A percentile compares a stretch with the other conserved stretches of the same genome.
Evolutionary conservation across 2,797 vertebrate genomes (phyloP).

Genomic region (Alca torda): DNA sequence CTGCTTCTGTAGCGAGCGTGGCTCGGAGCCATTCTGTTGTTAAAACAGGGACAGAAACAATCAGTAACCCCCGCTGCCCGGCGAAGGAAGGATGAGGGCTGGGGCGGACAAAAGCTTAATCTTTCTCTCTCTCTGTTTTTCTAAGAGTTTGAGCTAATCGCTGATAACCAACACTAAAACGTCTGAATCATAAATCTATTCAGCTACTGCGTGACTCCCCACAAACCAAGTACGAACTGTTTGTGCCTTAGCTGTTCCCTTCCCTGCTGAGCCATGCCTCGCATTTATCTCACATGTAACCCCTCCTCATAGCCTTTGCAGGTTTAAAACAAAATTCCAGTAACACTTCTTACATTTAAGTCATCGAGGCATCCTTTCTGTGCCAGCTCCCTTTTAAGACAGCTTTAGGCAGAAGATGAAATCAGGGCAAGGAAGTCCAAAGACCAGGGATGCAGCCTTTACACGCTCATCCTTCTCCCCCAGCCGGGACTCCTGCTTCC

Average conservation of each 20-base stretch:
- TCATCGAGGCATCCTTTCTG: not conserved
- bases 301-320: not conserved
- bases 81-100: slow-evolving; percentile 39
- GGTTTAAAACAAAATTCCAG: not conserved
- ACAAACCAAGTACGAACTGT: not conserved
- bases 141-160: slow-evolving; percentile 39
- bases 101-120: slow-evolving; percentile 55
- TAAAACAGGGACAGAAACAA: slow-evolving; percentile 44
- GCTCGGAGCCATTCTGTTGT: slow-evolving; percentile 18
- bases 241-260: slow-evolving; percentile 1
- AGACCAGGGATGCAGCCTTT: not conserved
- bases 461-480: not conserved
- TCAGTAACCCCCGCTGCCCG: slow-evolving; percentile 33
- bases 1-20: not conserved
- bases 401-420: not conserved
- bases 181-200: slow-evolving; percentile 40
- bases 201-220: slow-evolving; percentile 8
- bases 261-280: not conserved
- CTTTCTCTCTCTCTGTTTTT: slow-evolving; percentile 29
- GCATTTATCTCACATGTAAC: not conserved
- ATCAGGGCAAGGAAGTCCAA: not conserved
- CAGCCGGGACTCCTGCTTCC: slow-evolving; percentile 21
- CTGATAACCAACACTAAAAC: slow-evolving; percentile 33
- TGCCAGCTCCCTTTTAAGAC: not conserved
- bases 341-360: not conserved